Base-by-base conservation (phyloP, 2,113 vertebrate genomes). In the Fukomys damarensis region DNA sequence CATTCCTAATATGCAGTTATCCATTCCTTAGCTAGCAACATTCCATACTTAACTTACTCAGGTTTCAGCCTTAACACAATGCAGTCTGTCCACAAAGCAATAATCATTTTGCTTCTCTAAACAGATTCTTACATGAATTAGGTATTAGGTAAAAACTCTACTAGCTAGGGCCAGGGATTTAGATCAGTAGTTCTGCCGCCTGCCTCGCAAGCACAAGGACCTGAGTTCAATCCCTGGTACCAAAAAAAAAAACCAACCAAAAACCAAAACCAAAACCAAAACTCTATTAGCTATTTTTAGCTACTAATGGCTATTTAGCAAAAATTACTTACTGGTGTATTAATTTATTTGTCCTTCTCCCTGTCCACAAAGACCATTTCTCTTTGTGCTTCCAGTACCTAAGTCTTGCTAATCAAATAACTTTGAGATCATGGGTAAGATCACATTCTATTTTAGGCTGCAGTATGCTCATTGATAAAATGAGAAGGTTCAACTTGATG, bases 381-480 rank as follows among this genome's bases (percentile, higher is more conserved):
- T 93, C 49, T 89, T 68, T 68, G 17, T 72, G n/a, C 28, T 76
- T 95, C 30, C 13, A 91, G 20, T 70, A 88, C 17, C 65, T 91
- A 58, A 86, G 58, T 22, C 74, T 92, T 92, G 32, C 3, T 74
- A 58, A 79, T 6, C 63, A 89, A 83, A 2, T 74, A 93, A 90
- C 83, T 86, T 26, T 43, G 35, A 95, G 17, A 87, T 46, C 43
- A 77, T n/a, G 3, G 14, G 12, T 88, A 94, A 90, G 22, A 86
- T 86, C 13, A 96, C 61, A 38, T 17, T 86, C 11, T 32, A 76
- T 89, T 80, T 22, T 3, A 26, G 54, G 72, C 38, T n/a, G 72
- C 43, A 54, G 26, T 76, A 28, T 89, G 28, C 41, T 88, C 46
- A 88, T 72, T 20, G 86, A 70, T 66, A 87, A 95, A 97, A 87